Evolutionary conservation across 2,797 vertebrate genomes (phyloP).

Genomic region (Manis pentadactyla): DNA sequence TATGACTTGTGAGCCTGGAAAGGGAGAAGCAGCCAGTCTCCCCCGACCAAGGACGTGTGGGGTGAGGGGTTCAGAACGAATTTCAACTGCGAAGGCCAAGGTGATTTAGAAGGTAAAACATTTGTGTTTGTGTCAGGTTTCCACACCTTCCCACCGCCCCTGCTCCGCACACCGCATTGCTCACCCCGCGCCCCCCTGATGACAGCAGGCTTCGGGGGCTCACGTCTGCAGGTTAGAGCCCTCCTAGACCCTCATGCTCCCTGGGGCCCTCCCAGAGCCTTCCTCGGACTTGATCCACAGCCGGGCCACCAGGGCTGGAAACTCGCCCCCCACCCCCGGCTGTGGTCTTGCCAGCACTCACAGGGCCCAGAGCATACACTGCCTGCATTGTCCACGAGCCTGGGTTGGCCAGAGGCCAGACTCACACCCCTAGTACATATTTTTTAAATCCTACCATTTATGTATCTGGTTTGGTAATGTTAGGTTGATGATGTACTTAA

Average conservation of each 20-base stretch:
- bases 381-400: constrained; percentile 30
- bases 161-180: neutral
- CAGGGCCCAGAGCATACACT: neutral
- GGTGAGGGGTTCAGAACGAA: constrained; percentile 53
- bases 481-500: constrained; percentile 9
- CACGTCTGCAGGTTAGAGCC: neutral
- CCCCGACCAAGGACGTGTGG: neutral
- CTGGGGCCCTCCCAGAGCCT: neutral
- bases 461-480: constrained; percentile 6
- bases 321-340: neutral
- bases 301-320: constrained; percentile 44
- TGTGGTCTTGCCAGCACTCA: neutral
- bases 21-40: constrained; percentile 6
- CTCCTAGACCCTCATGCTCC: accelerated
- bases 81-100: neutral
- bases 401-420: constrained; percentile 58
- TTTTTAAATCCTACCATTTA: constrained; percentile 32
- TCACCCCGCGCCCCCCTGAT: neutral
- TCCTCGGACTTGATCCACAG: neutral
- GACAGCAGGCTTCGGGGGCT: constrained; percentile 58
- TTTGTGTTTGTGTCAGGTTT: constrained; percentile 57
- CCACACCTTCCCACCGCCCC: constrained; percentile 69
- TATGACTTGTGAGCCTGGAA: constrained; percentile 66
- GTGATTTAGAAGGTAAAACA: constrained; percentile 80
- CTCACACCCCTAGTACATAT: neutral